Conservation (phyloP, 2,888 invertebrate genomes). For the Tetragonisca angustula region DNA sequence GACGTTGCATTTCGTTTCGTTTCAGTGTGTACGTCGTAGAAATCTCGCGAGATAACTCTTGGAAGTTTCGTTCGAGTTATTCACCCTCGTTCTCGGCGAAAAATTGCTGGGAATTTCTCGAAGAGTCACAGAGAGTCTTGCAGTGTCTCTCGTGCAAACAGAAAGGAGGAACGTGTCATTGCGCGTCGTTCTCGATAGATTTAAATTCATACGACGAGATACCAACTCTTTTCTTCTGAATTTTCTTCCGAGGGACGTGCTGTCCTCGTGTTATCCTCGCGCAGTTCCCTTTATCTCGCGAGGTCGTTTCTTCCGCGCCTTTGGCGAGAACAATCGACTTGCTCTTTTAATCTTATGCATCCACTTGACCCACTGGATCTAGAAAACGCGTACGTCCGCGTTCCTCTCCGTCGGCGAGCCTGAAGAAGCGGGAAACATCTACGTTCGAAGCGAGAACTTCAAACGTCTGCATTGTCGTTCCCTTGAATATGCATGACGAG, state of each 20-base stretch:
- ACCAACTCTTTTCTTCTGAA: neutral
- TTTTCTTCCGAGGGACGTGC: too few species aligned
- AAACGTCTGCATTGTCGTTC: conserved; percentile 11
- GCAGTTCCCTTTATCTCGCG: neutral
- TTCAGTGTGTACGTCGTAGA: too few species aligned
- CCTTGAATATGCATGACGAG: conserved; percentile 41
- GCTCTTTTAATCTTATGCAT: conserved; percentile 27
- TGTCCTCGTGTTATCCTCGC: too few species aligned
- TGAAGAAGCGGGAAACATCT: conserved; percentile 10
- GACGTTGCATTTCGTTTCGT: too few species aligned
- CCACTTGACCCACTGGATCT: conserved; percentile 53
- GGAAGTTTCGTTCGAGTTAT: too few species aligned
- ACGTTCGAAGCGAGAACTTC: neutral
- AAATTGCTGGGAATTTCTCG: too few species aligned
- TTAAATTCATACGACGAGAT: neutral
- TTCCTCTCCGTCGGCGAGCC: conserved; percentile 5
- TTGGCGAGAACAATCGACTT: conserved; percentile 13
- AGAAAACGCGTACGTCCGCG: conserved; percentile 39
- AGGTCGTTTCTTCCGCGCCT: neutral
- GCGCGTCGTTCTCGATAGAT: too few species aligned
- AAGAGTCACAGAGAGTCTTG: too few species aligned
- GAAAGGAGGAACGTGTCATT: too few species aligned
- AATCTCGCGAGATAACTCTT: too few species aligned
- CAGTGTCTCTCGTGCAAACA: too few species aligned
- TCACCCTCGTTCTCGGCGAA: too few species aligned